Conservation (phyloP, 2,113 vertebrate genomes). For the Himantopus leucocephalus region DNA sequence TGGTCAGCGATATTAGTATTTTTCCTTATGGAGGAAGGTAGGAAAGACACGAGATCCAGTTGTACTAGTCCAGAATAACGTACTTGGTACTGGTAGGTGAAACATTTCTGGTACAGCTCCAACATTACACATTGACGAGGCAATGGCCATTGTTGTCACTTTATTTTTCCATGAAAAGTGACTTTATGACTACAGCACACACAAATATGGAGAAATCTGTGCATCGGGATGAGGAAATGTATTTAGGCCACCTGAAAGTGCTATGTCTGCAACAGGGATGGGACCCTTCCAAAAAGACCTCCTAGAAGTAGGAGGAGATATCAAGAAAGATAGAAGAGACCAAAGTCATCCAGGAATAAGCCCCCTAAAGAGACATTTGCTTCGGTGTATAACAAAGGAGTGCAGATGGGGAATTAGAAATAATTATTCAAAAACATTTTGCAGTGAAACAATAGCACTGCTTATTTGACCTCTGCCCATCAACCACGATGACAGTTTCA, state of each 20-base stretch:
- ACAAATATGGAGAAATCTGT: not conserved
- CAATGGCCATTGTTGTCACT: not conserved
- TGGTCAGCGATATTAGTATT: not conserved
- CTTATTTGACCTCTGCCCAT: not conserved
- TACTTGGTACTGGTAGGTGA: not conserved
- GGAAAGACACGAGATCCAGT: not conserved
- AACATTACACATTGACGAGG: not conserved
- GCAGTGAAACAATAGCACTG: not conserved
- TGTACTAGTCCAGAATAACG: not conserved
- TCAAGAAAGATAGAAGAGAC: not conserved
- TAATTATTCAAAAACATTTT: not conserved
- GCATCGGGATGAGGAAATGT: not conserved
- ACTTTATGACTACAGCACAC: not conserved
- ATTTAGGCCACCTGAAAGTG: not conserved
- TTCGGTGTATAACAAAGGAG: not conserved
- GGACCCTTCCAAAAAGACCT: not conserved
- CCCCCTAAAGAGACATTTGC: not conserved
- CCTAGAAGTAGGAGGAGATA: not conserved
- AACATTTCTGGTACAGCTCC: not conserved
- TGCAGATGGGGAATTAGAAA: not conserved
- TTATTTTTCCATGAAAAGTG: not conserved
- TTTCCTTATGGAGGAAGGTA: not conserved
- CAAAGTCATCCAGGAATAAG: not conserved
- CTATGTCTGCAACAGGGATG: not conserved
- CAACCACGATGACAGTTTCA: not conserved